phyloP scores from a whole-genome alignment of 1,140 invertebrate genomes.

The Apis laboriosa region DNA sequence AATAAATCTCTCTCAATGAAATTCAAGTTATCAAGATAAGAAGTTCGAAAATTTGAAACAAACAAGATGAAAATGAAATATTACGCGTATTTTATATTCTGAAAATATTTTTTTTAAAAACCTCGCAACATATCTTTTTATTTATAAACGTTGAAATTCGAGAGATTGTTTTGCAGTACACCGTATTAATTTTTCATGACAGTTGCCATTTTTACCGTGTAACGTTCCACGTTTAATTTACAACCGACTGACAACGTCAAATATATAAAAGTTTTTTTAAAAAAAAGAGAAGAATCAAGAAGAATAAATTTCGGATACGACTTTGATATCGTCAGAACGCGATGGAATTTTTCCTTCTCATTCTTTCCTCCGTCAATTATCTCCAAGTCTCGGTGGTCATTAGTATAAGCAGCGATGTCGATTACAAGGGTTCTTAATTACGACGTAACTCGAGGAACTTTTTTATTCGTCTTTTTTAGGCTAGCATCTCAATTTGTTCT shows the following conservation, averaged over 20 bases:
- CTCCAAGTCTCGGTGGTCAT: conserved; percentile 42
- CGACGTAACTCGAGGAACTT: conserved; percentile 46
- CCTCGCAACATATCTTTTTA: no score
- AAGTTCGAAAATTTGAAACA: no score
- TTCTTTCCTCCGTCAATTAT: conserved; percentile 2
- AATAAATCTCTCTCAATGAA: no score
- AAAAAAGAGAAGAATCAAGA: neutral
- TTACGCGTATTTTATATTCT: no score
- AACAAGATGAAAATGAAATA: no score
- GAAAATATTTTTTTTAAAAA: no score
- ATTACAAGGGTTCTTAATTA: conserved; percentile 64
- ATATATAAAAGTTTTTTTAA: neutral
- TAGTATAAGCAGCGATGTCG: conserved; percentile 58
- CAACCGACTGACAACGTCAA: neutral
- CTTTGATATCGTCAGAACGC: conserved; percentile 24
- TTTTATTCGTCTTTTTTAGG: conserved; percentile 35
- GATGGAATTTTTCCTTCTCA: conserved; percentile 43
- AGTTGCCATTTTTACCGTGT: no score
- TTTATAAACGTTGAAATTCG: no score
- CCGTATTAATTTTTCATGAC: no score
- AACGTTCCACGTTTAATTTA: no score
- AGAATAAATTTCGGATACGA: neutral
- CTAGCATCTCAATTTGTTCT: conserved; percentile 28
- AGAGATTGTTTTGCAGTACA: no score
- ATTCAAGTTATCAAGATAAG: no score